Percentiles rank a stretch among this genome's conserved stretches.
Evolutionary conservation across 2,113 vertebrate genomes (phyloP).

Genomic region (Gallinago media): DNA sequence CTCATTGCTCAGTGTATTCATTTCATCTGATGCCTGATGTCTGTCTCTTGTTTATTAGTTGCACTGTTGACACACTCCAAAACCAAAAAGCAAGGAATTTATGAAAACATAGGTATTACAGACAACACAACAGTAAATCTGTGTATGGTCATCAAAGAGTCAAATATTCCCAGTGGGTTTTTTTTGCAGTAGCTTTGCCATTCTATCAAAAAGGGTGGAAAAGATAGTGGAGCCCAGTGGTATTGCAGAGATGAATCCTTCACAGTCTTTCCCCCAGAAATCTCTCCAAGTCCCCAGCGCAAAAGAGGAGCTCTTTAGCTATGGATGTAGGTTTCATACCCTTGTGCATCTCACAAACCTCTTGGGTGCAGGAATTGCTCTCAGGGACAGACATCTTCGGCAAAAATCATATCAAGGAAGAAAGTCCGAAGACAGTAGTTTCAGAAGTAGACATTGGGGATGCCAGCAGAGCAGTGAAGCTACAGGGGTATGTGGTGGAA

Average conservation of each 20-base stretch:
- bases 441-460: not conserved
- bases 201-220: not conserved
- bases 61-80: conserved; percentile 11
- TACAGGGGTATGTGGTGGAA: not conserved
- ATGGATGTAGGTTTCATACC: not conserved
- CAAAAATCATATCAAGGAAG: not conserved
- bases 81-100: conserved; percentile 47
- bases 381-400: not conserved
- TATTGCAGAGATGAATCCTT: not conserved
- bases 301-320: not conserved
- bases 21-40: conserved; percentile 30
- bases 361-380: not conserved
- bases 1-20: conserved; percentile 1
- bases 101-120: conserved; percentile 31
- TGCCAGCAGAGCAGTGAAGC: not conserved
- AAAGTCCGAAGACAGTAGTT: not conserved
- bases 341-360: not conserved
- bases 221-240: not conserved
- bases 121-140: not conserved
- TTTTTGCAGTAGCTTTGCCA: not conserved
- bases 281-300: not conserved
- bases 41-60: conserved; percentile 39
- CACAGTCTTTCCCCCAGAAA: not conserved
- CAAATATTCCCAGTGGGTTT: not conserved
- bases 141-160: not conserved